A percentile compares a stretch with the other conserved stretches of the same genome.
Conservation (phyloP, 2,797 vertebrate species). For the Astyanax mexicanus region DNA sequence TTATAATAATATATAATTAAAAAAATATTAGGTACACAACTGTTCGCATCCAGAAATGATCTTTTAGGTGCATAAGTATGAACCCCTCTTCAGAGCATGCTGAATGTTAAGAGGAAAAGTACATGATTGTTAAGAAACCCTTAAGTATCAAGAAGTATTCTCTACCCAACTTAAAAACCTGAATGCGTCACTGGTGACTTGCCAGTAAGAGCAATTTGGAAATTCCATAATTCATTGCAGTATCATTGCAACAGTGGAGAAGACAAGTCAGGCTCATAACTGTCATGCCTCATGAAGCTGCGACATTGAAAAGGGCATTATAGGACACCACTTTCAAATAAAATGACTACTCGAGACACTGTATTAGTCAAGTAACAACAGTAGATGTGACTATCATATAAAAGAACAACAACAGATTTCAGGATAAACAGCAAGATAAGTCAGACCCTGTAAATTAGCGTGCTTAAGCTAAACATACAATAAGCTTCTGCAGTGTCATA, state of each 20-base stretch:
- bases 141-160: not conserved
- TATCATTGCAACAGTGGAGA: not conserved
- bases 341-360: not conserved
- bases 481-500: no score
- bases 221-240: not conserved
- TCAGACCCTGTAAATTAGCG: no score
- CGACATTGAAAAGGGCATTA: not conserved
- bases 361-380: not conserved
- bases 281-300: not conserved
- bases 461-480: no score
- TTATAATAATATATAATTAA: no score
- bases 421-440: not conserved
- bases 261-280: not conserved
- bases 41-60: no score
- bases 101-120: no score
- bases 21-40: no score
- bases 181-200: no score
- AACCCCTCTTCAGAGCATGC: no score
- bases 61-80: no score
- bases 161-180: no score
- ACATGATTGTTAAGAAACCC: not conserved
- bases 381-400: not conserved
- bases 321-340: not conserved
- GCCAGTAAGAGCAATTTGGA: not conserved
- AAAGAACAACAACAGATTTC: not conserved